phyloP scores from a whole-genome alignment of 2,113 vertebrate genomes.

The Cichladusa arquata region DNA sequence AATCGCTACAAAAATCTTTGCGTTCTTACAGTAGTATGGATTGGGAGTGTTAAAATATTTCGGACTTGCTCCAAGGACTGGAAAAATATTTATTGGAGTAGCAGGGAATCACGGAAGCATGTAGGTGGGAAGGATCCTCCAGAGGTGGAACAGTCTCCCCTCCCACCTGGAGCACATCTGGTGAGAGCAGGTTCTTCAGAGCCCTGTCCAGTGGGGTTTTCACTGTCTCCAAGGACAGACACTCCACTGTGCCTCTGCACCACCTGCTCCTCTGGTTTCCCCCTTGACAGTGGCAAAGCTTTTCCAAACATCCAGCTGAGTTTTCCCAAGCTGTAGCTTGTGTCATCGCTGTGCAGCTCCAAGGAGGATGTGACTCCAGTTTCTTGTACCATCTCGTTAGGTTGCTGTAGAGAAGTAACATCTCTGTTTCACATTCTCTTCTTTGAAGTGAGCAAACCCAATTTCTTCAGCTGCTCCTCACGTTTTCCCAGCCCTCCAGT shows the following conservation, averaged over 20 bases:
- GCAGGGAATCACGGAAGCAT: not conserved
- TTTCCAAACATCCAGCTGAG: rapidly evolving
- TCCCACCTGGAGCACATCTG: not conserved
- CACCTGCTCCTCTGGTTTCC: not conserved
- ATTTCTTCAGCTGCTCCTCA: not conserved
- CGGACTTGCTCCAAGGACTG: not conserved
- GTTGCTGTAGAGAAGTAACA: not conserved
- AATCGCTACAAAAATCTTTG: not conserved
- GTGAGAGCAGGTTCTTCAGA: not conserved
- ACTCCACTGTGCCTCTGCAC: not conserved
- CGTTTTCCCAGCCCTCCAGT: not conserved
- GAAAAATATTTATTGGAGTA: constrained; percentile 27
- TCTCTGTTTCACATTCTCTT: not conserved
- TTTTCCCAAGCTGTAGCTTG: not conserved
- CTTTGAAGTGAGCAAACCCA: not conserved
- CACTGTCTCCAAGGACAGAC: not conserved
- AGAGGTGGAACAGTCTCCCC: not conserved
- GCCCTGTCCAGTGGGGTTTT: not conserved
- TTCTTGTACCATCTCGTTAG: not conserved
- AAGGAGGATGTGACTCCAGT: not conserved
- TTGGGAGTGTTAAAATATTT: not conserved
- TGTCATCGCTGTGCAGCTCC: not conserved
- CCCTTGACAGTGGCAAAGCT: not conserved
- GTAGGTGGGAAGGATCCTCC: not conserved
- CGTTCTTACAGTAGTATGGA: not conserved